phyloP scores from a whole-genome alignment of 2,888 invertebrate species.

The Neelides folsomi region DNA sequence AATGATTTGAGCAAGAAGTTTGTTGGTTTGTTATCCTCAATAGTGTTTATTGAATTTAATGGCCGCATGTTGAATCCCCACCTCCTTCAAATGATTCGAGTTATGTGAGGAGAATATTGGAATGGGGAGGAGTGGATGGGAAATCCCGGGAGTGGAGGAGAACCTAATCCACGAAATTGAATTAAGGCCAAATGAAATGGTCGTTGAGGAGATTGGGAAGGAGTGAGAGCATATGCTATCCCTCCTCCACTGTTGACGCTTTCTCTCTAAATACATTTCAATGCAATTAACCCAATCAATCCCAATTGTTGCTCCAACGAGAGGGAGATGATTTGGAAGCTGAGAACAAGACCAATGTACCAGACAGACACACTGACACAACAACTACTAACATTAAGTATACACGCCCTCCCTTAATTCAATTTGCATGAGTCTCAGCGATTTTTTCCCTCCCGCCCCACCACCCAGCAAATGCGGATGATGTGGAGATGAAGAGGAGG shows the following conservation, averaged over 20 bases:
- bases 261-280: slow-evolving; percentile 10
- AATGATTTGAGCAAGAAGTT: too few relatives aligned
- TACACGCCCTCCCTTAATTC: slow-evolving; percentile 10
- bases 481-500: slow-evolving; percentile 11
- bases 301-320: slow-evolving; percentile 18
- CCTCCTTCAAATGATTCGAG: too few relatives aligned
- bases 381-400: slow-evolving; percentile 4
- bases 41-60: too few relatives aligned
- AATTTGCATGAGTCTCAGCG: slow-evolving; percentile 13
- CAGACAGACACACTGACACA: background rate
- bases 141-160: slow-evolving; percentile 5
- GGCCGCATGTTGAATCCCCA: too few relatives aligned
- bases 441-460: slow-evolving; percentile 10
- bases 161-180: background rate
- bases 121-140: slow-evolving; percentile 1
- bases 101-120: background rate
- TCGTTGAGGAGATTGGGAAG: background rate
- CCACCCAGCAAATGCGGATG: background rate
- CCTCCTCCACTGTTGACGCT: slow-evolving; percentile 12
- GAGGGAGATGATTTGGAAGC: slow-evolving; percentile 1
- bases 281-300: slow-evolving; percentile 21
- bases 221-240: slow-evolving; percentile 9
- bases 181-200: background rate
- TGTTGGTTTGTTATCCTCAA: too few relatives aligned
- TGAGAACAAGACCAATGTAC: too few relatives aligned